Conservation (phyloP, 2,797 vertebrate species). For the Notolepis coatsorum region DNA sequence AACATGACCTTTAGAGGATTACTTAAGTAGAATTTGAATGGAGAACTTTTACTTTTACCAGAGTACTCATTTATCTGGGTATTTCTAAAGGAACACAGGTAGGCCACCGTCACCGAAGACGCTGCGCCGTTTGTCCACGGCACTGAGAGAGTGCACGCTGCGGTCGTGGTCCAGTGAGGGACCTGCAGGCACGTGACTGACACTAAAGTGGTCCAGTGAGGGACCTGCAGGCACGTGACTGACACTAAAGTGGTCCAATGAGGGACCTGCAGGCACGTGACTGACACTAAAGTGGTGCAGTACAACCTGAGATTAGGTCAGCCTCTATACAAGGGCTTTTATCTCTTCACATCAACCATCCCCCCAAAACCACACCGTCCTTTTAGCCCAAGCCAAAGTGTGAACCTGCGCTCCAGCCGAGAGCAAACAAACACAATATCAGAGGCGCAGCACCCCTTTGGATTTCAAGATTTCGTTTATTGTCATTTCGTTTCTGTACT, state of each 20-base stretch:
- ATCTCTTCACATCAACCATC: slow-evolving; percentile 38
- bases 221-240: background rate
- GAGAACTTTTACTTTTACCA: too few species aligned
- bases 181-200: background rate
- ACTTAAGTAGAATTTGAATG: too few species aligned
- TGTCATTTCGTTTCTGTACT: too few species aligned
- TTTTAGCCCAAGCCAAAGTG: slow-evolving; percentile 69
- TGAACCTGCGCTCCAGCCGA: slow-evolving; percentile 41
- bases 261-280: slow-evolving; percentile 14
- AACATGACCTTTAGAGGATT: too few species aligned
- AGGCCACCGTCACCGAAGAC: too few species aligned
- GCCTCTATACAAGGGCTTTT: slow-evolving; percentile 47
- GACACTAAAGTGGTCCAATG: slow-evolving; percentile 44
- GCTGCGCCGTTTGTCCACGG: too few species aligned
- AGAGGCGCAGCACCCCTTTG: slow-evolving; percentile 5
- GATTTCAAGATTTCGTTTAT: too few species aligned
- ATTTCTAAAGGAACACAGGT: too few species aligned
- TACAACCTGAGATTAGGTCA: slow-evolving; percentile 3
- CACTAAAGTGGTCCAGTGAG: too few species aligned
- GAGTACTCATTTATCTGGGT: too few species aligned
- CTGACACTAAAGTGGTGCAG: slow-evolving; percentile 46
- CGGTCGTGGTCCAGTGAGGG: too few species aligned
- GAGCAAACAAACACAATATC: slow-evolving; percentile 67
- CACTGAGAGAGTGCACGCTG: too few species aligned
- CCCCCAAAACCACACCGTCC: background rate